Conservation (phyloP, 2,797 vertebrate species). For the Platalea minor region DNA sequence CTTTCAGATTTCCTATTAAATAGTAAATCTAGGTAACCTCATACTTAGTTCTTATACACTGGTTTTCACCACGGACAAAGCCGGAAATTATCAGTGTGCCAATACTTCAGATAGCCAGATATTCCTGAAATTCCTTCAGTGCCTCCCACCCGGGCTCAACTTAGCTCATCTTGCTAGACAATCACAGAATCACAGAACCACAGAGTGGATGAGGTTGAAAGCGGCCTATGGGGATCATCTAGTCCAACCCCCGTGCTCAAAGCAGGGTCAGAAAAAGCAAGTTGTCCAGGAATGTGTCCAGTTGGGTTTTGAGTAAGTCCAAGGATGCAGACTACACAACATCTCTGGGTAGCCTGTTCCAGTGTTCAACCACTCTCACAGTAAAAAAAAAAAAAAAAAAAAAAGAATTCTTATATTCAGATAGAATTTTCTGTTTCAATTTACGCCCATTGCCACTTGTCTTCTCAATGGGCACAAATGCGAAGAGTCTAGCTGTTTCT, state of each 20-base stretch:
- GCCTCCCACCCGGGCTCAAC: neutral
- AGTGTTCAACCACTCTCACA: neutral
- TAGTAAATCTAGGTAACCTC: neutral
- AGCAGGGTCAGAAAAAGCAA: neutral
- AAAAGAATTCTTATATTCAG: neutral
- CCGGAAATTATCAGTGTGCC: neutral
- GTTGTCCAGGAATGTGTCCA: neutral
- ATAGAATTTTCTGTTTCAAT: neutral
- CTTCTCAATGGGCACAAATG: neutral
- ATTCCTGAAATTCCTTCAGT: neutral
- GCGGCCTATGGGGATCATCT: neutral
- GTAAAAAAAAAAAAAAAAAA: neutral
- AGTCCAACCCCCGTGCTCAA: neutral
- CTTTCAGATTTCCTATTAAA: neutral
- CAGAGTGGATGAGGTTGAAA: neutral
- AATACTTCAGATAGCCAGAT: neutral
- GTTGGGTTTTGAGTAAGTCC: neutral
- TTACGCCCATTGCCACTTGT: neutral
- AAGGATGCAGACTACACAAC: neutral
- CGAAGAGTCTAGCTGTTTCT: neutral
- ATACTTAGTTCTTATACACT: neutral
- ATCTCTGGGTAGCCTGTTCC: neutral
- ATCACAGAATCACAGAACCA: neutral
- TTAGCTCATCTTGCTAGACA: neutral
- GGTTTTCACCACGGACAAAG: neutral